phyloP scores from a whole-genome alignment of 1,140 invertebrate genomes.

The Cydia fagiglandana region DNA sequence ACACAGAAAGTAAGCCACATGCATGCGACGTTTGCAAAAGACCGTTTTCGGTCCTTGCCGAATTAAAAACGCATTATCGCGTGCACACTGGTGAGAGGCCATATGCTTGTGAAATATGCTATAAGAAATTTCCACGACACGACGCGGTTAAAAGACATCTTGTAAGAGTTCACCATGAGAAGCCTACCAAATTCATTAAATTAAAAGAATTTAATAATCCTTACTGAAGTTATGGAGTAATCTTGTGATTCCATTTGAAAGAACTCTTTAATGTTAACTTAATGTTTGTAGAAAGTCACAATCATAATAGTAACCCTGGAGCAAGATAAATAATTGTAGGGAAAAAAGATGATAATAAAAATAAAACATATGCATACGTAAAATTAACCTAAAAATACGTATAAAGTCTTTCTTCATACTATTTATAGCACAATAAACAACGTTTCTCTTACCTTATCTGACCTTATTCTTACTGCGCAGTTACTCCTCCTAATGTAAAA shows the following conservation, averaged over 20 bases:
- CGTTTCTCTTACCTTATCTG: too few species aligned
- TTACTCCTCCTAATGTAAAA: too few species aligned
- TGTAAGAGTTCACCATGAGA: neutral
- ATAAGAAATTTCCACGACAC: neutral
- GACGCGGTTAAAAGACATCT: neutral
- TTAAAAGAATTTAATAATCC: constrained; percentile 4
- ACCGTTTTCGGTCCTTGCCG: neutral
- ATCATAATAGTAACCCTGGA: too few species aligned
- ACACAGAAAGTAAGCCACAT: neutral
- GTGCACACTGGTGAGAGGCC: constrained; percentile 9
- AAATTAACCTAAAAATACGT: too few species aligned
- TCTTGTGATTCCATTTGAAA: neutral
- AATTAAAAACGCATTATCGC: neutral
- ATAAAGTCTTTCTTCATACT: too few species aligned
- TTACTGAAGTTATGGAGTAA: neutral
- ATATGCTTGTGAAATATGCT: constrained; percentile 7
- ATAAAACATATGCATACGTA: too few species aligned
- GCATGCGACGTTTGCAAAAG: constrained; percentile 2
- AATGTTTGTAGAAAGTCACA: neutral
- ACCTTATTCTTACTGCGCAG: too few species aligned
- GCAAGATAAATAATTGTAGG: too few species aligned
- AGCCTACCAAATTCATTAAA: neutral
- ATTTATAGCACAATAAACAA: too few species aligned
- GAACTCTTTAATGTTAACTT: neutral
- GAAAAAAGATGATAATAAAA: too few species aligned